phyloP scores from a whole-genome alignment of 1,140 invertebrate species.

The Drosophila tsacasi region DNA sequence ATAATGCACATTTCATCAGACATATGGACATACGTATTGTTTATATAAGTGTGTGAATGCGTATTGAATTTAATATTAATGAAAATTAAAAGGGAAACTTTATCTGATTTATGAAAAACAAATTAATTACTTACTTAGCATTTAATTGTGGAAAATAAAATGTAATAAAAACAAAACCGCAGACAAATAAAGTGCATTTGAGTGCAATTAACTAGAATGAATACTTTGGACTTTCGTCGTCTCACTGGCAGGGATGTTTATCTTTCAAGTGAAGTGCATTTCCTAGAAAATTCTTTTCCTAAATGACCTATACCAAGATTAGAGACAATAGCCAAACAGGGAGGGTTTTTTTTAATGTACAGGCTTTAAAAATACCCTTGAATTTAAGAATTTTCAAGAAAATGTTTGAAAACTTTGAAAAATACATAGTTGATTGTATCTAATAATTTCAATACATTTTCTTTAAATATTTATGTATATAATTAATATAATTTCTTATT shows the following conservation, averaged over 20 bases:
- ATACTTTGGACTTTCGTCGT: slow-evolving; percentile 29
- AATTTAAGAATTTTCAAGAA: background rate
- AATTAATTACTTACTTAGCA: slow-evolving; percentile 14
- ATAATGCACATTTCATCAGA: slow-evolving; percentile 48
- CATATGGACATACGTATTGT: background rate
- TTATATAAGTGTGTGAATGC: slow-evolving; percentile 11
- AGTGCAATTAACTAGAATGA: slow-evolving; percentile 4
- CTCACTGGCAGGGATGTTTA: slow-evolving; percentile 9
- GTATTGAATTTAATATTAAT: background rate
- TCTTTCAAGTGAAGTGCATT: slow-evolving; percentile 12
- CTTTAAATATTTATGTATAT: too few relatives aligned
- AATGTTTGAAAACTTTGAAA: too few relatives aligned
- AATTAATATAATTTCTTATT: too few relatives aligned
- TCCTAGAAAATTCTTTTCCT: slow-evolving; percentile 29
- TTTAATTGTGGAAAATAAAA: slow-evolving; percentile 2
- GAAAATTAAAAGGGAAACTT: background rate
- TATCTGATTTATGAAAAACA: background rate
- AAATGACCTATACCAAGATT: slow-evolving; percentile 41
- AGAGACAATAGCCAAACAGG: slow-evolving; percentile 7
- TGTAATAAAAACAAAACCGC: background rate
- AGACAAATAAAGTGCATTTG: background rate
- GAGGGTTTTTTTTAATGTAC: background rate
- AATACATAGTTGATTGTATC: background rate
- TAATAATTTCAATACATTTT: background rate
- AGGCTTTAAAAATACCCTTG: background rate